Evolutionary conservation across 2,888 invertebrate genomes (phyloP).

Genomic region (Hesperia comma): DNA sequence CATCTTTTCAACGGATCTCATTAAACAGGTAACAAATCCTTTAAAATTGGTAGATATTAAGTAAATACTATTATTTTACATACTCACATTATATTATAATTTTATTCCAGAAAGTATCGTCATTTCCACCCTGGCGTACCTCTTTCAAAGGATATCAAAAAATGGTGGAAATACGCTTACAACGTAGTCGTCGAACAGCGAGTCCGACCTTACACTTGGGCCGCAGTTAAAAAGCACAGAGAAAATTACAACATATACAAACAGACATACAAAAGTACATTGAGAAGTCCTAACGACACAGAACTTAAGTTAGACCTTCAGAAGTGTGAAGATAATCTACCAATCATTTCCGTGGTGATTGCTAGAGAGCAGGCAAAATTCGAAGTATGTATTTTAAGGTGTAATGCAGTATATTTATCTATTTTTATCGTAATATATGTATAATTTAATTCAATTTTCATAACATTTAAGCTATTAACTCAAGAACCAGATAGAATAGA

Average conservation of each 20-base stretch:
- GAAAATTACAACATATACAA: conserved; percentile 88
- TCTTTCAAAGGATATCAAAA: conserved; percentile 82
- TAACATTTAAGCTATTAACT: conserved; percentile 56
- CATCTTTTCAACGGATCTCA: conserved; percentile 86
- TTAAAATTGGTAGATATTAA: neutral
- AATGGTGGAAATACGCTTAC: conserved; percentile 92
- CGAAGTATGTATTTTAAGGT: conserved; percentile 78
- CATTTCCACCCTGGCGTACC: conserved; percentile 85
- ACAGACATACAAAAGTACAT: conserved; percentile 86
- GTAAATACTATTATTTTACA: neutral
- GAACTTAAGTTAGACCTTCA: conserved; percentile 89
- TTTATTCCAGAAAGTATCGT: conserved; percentile 81
- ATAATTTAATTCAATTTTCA: too few species aligned
- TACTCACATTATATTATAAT: conserved; percentile 3
- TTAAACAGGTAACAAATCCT: conserved; percentile 83
- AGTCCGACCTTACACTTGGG: conserved; percentile 90
- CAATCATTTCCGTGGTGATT: conserved; percentile 89
- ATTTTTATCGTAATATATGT: too few species aligned
- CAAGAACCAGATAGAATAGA: conserved; percentile 77
- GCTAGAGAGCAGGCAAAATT: conserved; percentile 92
- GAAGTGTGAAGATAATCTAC: conserved; percentile 89
- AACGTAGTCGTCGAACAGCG: conserved; percentile 88
- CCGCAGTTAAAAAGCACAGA: conserved; percentile 86
- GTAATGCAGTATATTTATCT: neutral
- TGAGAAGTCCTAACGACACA: conserved; percentile 88